phyloP scores from a whole-genome alignment of 2,113 vertebrate genomes.

The Macquaria australasica region DNA sequence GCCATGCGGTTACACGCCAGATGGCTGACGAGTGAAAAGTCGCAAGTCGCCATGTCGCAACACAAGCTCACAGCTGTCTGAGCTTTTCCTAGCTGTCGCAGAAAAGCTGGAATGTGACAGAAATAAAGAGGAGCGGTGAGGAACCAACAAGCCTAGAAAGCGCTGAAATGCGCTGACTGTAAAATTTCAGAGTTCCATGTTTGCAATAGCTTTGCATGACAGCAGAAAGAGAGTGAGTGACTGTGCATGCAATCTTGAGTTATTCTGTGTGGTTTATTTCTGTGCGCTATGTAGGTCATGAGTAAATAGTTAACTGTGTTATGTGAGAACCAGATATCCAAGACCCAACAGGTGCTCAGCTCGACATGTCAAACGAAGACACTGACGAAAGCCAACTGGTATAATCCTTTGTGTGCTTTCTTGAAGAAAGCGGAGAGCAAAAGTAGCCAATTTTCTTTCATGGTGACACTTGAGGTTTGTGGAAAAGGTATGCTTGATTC shows the following conservation, averaged over 20 bases:
- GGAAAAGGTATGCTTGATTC: conserved; percentile 1
- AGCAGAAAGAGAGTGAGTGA: not conserved
- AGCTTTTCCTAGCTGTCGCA: not conserved
- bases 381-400: not conserved
- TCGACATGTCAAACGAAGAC: conserved; percentile 13
- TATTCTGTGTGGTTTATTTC: conserved; percentile 61
- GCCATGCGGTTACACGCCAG: conserved; percentile 30
- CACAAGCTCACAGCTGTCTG: conserved; percentile 40
- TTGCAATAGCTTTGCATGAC: conserved; percentile 7
- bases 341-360: conserved; percentile 61
- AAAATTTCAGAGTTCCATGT: not conserved
- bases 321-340: conserved; percentile 42
- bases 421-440: not conserved
- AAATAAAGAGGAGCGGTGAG: not conserved
- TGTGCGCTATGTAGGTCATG: conserved; percentile 64
- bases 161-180: not conserved
- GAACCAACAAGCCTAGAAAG: not conserved
- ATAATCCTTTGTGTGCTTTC: not conserved
- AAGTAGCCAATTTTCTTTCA: not conserved
- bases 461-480: not conserved
- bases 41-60: conserved; percentile 48
- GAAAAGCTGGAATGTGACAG: conserved; percentile 15
- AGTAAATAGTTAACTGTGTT: conserved; percentile 74
- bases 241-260: not conserved
- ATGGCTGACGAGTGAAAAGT: conserved; percentile 42